Evolutionary conservation across 2,113 vertebrate species (phyloP), one percentile per base, ranked within the genome.

Genomic region (Silurus glanis): DNA sequence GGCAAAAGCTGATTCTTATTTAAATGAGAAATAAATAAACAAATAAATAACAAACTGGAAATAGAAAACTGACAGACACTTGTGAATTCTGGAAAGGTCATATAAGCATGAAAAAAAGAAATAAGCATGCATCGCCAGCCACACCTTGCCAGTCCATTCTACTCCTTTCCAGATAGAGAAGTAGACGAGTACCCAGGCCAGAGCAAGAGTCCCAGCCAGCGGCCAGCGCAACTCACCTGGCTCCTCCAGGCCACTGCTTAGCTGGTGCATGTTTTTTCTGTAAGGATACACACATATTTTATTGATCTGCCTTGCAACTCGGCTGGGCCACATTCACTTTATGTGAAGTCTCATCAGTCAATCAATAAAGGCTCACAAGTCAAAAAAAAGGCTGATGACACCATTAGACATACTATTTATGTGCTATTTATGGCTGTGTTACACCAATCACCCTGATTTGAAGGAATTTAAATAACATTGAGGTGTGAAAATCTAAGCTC

Each of bases 101-200:
- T 16, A 80, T 37, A 37, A 37, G 37, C 37, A 37, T 55, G 45
- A 45, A n/a, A 0, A 25, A 9, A 58, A 59, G 28, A 19, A 82
- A 12, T 19, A 75, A 51, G 9, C 49, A 61, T 51, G 3, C 5
- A 61, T 16, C 58, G 25, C 9, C 91, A 88, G 25, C 16, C 92
- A 89, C 91, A 97, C 97, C 96, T 97, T 98, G 79, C 97, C 97
- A 0, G 96, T 98, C 97, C 97, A 98, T 89, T 97, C 96, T 85
- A 98, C 97, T 1, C 97, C 97, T 92, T 97, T 98, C 97, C 97
- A 98, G 90, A 98, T 98, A 86, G 96, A 97, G 91, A 98, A 97
- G 90, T 98, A 98, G 86, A 97, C 96, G n/a, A 97, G 93, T 67
- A 97, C 81, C 97, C 97, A 97, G n/a, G 96, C 93, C 87, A 98